A percentile compares a stretch with the other conserved stretches of the same genome.
Conservation (phyloP, 2,113 vertebrate species). For the Rousettus leschenaultii region DNA sequence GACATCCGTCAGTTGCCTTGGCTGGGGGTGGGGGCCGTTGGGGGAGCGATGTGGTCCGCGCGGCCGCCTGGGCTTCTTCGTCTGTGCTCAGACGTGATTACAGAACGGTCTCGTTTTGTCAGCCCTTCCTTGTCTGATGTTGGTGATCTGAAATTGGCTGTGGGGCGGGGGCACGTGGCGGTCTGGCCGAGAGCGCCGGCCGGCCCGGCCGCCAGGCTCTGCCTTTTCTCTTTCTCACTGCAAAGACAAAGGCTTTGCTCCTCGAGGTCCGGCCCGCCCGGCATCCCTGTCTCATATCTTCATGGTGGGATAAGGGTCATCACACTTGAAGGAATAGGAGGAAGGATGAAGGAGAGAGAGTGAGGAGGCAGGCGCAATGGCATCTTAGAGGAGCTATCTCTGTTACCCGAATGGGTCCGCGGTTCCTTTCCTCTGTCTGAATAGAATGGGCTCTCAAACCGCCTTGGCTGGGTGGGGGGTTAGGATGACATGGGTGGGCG, state of each 20-base stretch:
- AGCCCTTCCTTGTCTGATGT: background rate
- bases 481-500: background rate
- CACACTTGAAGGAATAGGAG: background rate
- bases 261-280: background rate
- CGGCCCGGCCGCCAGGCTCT: background rate
- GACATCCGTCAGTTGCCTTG: background rate
- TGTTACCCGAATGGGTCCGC: background rate
- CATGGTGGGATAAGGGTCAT: background rate
- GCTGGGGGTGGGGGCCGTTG: too few species aligned
- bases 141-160: background rate
- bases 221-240: background rate
- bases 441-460: background rate
- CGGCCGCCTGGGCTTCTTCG: background rate
- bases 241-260: background rate
- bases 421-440: background rate
- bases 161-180: background rate
- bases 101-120: background rate
- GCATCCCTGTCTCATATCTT: background rate
- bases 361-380: background rate
- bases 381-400: background rate
- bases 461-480: background rate
- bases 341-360: background rate
- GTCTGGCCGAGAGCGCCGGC: background rate
- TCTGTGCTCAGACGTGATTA: background rate
- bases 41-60: background rate